Evolutionary conservation across 2,888 invertebrate genomes (phyloP), one percentile per base, ranked within the genome.

Genomic region (Caenorhabditis wallacei): DNA sequence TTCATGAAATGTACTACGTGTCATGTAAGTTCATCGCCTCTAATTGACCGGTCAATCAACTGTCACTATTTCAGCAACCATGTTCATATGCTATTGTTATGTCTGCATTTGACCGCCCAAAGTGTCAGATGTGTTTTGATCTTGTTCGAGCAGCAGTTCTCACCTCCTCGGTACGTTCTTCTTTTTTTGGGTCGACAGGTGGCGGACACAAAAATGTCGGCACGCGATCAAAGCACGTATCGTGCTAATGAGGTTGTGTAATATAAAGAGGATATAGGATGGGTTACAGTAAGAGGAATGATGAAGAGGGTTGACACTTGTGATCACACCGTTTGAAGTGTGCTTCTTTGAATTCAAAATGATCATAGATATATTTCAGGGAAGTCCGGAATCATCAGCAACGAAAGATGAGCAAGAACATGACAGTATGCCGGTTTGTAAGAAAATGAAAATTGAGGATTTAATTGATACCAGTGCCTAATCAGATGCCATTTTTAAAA

Each of bases 61-160:
- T 68, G 37, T 22, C 35, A 4, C 4, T 26, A 26, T 72, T 75
- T 37, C 76, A 76, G 70, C 78, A 74, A 22, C 69, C 78, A 10
- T 78, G 78, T 48, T 84, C 89, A 16, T 89, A 86, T 63, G 86
- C 84, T 10, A 87, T 89, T 53, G 81, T 89, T 13, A 84, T 85
- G 63, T 80, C 82, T 7, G 51, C 78, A n/a, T 85, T 87, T 66
- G 89, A 90, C 66, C 86, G 86, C 53, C 88, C 88, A 13, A 84
- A 88, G 30, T 90, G 90, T 56, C 85, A 87, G 75, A 70, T 85
- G 30, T 90, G 90, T 71, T 90, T 86, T 75, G 79, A 85, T 80
- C 46, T 85, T 75, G 37, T 82, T 56, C 56, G 86, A 80, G 69
- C 86, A 43, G 37, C 69, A 24, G 72, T 66, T 30, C 71, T 72